Base-by-base conservation (phyloP, 2,797 vertebrate genomes). In the Sparidentex hasta region DNA sequence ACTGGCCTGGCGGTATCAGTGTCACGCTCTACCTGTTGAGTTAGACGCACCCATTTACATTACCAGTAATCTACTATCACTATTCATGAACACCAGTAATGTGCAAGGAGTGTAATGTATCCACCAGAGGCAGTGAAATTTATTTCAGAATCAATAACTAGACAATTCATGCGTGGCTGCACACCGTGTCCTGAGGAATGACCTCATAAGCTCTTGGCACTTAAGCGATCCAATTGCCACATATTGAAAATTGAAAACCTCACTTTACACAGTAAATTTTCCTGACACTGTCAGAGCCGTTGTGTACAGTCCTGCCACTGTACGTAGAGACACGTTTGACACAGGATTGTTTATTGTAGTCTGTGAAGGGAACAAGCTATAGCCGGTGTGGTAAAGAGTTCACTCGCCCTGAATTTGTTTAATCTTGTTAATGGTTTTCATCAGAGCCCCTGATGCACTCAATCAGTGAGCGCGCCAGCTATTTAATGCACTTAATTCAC, bases 341-440 rank as follows among this genome's bases (percentile, higher is more conserved):
- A 38, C 38, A 38, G 46, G 65, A 72, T 86, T 88, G 72, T 89
- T 90, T 90, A 87, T 89, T 46, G 65, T 76, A 18, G 73, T 55
- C 72, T 56, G 73, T 59, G 72, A 82, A 46, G 74, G 67, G 77
- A 84, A 88, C 79, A 71, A 78, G 80, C 83, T 76, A 65, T 78
- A 78, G 90, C 84, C 68, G 48, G 51, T 82, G 59, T 38, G 59
- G 71, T 71, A 80, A 80, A 85, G 59, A 71, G 84, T 88, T 93
- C 85, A 81, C 83, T 47, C 83, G 82, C 81, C 80, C 81, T 88
- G 83, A 88, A 90, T 93, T 91, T 91, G 88, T 95, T 93, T 93
- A 91, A 94, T 95, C 89, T 87, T 88, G 82, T 89, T 93, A 94
- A 94, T 94, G 92, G 91, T 91, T 93, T 91, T 92, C 88, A 90